Evolutionary conservation across 2,888 invertebrate species (phyloP).

Genomic region (Acanthosepion lycidas): DNA sequence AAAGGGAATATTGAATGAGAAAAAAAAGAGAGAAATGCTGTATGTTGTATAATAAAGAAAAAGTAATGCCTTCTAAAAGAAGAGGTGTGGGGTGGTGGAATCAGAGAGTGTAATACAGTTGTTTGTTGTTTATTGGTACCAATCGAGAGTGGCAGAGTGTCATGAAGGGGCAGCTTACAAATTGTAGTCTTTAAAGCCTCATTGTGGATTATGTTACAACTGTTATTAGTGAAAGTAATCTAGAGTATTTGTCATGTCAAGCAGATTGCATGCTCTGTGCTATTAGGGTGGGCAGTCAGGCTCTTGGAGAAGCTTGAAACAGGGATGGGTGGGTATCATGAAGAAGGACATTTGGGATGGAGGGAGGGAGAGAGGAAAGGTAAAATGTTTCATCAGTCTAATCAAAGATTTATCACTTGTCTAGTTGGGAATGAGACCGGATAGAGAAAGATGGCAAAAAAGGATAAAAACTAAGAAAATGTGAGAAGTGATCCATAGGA

Average conservation of each 20-base stretch:
- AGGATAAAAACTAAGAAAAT: no score
- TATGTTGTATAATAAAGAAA: neutral
- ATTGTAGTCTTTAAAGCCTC: neutral
- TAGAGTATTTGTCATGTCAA: neutral
- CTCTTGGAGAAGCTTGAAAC: neutral
- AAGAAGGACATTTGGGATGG: neutral
- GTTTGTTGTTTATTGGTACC: neutral
- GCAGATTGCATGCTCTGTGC: neutral
- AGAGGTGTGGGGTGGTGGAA: neutral
- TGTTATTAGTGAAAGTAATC: neutral
- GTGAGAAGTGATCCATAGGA: no score
- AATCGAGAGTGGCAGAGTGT: neutral
- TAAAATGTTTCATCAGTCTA: neutral
- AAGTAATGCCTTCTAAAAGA: neutral
- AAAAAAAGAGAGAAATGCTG: neutral
- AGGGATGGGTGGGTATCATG: neutral
- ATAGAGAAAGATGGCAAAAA: no score
- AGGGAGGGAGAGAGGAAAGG: neutral
- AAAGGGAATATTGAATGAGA: neutral
- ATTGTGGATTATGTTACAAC: neutral
- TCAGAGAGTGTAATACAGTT: no score
- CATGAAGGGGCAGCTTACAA: neutral
- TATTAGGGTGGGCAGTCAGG: neutral
- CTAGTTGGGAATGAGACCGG: no score
- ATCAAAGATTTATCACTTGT: neutral